Evolutionary conservation across 2,888 invertebrate genomes (phyloP), one percentile per base, ranked within the genome.

Genomic region (Euzophera pinguis): DNA sequence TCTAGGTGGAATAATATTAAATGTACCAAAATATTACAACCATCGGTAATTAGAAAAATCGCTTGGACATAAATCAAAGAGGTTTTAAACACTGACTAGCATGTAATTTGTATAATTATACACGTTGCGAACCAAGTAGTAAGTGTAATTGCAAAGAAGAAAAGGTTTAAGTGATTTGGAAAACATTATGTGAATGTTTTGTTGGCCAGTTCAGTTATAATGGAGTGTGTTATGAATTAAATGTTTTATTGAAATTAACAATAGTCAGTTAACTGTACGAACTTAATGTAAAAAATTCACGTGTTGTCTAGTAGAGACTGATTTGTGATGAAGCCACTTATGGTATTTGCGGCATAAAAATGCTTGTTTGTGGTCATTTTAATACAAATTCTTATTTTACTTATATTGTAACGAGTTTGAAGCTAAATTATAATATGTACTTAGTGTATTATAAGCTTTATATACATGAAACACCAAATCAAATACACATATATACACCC

Each of bases 31-130:
- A 14, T 29, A 1, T 53, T 50, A 50, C 54, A 57, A 55, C 54
- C 32, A 48, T 17, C 13, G 7, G 47, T 54, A 54, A 56, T 56
- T 54, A 58, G 50, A 50, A 16, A 49, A 55, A 47, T 53, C 53
- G 50, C 55, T 49, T 38, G 45, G 8, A 41, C 56, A 59, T 61
- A 54, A 59, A 61, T 61, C 58, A 58, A 55, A 47, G 47, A 55
- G 49, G 54, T 58, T 55, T 55, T 56, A 57, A 58, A 56, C 55
- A 55, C 55, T 43, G 54, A 34, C 50, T 53, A 54, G 51, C 54
- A 52, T 54, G 52, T 58, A 61, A 61, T 61, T 61, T 55, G 50
- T 53, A 39, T 58, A 60, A 60, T 58, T 53, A 58, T 22, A 57
- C 51, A 39, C 48, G 53, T 48, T 14, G 50, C 57, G 34, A 51